Conservation (phyloP, 2,888 invertebrate species). For the Bhutanitis thaidina region DNA sequence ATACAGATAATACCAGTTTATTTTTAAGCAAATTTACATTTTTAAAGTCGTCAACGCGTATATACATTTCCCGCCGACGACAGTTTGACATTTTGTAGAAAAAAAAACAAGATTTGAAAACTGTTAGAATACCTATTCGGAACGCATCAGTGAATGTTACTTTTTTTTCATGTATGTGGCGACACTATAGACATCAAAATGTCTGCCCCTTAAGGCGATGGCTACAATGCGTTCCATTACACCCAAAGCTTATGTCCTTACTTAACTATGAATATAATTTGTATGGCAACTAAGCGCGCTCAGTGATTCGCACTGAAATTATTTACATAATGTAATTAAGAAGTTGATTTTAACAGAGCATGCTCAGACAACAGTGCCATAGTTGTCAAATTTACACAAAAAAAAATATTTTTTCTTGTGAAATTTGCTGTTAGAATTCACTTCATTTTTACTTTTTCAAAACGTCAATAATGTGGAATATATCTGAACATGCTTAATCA, state of each 20-base stretch:
- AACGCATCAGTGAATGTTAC: neutral
- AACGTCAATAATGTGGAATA: neutral
- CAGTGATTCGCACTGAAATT: constrained; percentile 66
- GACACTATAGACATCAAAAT: neutral
- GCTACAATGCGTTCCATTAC: constrained; percentile 33
- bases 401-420: too few relatives aligned
- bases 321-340: constrained; percentile 54
- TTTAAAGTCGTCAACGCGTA: constrained; percentile 41
- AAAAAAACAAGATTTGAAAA: constrained; percentile 7
- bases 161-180: neutral
- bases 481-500: constrained; percentile 11
- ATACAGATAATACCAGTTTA: constrained; percentile 15
- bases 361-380: constrained; percentile 1
- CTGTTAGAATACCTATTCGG: constrained; percentile 17
- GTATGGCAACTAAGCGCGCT: constrained; percentile 78
- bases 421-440: too few relatives aligned
- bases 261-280: constrained; percentile 70
- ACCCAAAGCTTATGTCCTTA: constrained; percentile 49
- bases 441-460: neutral
- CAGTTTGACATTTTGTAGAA: constrained; percentile 7
- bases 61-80: constrained; percentile 44
- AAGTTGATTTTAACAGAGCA: constrained; percentile 18
- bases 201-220: neutral
- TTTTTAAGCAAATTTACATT: constrained; percentile 38
- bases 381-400: too few relatives aligned